phyloP scores from a whole-genome alignment of 1,140 invertebrate species.

The Atta colombica region DNA sequence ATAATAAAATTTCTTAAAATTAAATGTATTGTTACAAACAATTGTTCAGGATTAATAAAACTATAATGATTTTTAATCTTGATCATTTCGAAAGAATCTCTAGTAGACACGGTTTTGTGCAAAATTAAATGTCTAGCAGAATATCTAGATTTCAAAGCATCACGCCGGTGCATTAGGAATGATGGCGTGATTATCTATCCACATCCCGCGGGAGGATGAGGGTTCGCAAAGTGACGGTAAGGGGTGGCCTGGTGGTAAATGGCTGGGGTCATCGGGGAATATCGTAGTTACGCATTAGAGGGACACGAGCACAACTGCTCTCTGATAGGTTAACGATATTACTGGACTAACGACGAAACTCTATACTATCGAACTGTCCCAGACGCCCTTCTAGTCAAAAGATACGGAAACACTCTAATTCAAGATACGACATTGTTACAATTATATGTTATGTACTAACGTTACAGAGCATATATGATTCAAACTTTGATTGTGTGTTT shows the following conservation, averaged over 20 bases:
- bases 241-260: constrained; percentile 73
- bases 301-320: constrained; percentile 76
- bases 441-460: background rate
- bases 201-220: constrained; percentile 69
- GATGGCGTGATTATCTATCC: constrained; percentile 77
- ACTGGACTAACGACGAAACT: constrained; percentile 76
- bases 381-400: constrained; percentile 65
- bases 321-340: constrained; percentile 81
- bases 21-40: background rate
- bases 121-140: constrained; percentile 3
- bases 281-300: constrained; percentile 78
- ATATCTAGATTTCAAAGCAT: constrained; percentile 39
- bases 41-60: background rate
- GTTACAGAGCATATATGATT: background rate
- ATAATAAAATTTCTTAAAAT: background rate
- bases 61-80: background rate
- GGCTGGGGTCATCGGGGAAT: constrained; percentile 78
- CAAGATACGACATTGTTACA: background rate
- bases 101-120: background rate
- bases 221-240: constrained; percentile 72
- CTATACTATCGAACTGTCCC: constrained; percentile 60
- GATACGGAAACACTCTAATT: constrained; percentile 55
- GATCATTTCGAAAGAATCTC: background rate
- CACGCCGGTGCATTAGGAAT: constrained; percentile 71
- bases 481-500: background rate